Conservation (phyloP, 2,113 vertebrate genomes). For the Taurulus bubalis region DNA sequence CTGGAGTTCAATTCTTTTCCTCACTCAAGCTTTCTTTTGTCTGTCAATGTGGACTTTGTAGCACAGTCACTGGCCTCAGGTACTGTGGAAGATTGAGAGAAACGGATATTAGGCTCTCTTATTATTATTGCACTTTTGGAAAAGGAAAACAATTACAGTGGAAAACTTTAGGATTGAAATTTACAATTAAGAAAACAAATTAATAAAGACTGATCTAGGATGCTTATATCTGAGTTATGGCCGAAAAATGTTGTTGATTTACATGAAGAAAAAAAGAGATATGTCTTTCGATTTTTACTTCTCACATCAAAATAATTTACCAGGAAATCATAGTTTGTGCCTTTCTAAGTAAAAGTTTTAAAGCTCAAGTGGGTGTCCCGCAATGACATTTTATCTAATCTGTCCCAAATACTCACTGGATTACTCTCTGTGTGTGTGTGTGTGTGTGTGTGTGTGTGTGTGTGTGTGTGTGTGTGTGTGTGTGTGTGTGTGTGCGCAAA, state of each 20-base stretch:
- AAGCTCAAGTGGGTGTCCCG: constrained; percentile 81
- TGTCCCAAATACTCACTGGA: constrained; percentile 67
- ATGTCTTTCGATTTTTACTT: constrained; percentile 84
- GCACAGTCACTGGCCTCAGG: constrained; percentile 87
- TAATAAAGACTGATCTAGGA: constrained; percentile 83
- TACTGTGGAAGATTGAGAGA: constrained; percentile 85
- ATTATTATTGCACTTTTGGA: constrained; percentile 86
- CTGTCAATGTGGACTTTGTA: constrained; percentile 83
- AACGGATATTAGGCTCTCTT: constrained; percentile 82
- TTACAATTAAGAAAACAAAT: constrained; percentile 78
- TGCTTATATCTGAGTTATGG: constrained; percentile 80
- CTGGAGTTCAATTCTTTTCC: constrained; percentile 77
- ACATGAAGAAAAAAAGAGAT: constrained; percentile 56
- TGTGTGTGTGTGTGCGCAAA: background rate
- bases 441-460: background rate
- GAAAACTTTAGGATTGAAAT: constrained; percentile 79
- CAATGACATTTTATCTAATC: constrained; percentile 77
- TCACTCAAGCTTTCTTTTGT: constrained; percentile 75
- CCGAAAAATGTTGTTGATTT: constrained; percentile 75
- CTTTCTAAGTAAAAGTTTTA: constrained; percentile 90
- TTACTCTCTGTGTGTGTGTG: constrained; percentile 30
- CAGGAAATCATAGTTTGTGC: constrained; percentile 90
- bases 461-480: background rate
- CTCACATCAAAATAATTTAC: constrained; percentile 86
- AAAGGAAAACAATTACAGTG: constrained; percentile 72